phyloP scores from a whole-genome alignment of 2,113 vertebrate species.

The Crocuta crocuta region DNA sequence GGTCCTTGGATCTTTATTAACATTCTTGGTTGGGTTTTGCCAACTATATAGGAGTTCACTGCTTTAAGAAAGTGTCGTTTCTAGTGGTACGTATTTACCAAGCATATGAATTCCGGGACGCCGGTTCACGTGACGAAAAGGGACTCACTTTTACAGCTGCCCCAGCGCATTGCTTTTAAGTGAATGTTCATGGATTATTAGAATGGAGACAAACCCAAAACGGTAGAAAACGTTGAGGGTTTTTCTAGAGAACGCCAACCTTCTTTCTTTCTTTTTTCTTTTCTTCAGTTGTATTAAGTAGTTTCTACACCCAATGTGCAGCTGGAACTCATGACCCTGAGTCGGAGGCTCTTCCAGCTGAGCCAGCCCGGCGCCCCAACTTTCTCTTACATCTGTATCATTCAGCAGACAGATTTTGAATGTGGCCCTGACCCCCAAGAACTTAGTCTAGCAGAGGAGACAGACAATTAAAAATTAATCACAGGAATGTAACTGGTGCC shows the following conservation, averaged over 20 bases:
- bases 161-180: background rate
- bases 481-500: background rate
- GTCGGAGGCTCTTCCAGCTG: too few relatives aligned
- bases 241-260: background rate
- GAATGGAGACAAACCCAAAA: background rate
- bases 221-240: background rate
- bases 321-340: too few relatives aligned
- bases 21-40: constrained; percentile 47
- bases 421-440: background rate
- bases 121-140: background rate
- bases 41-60: background rate
- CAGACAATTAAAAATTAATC: background rate
- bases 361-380: background rate
- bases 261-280: background rate
- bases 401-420: background rate
- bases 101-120: background rate
- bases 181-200: constrained; percentile 26
- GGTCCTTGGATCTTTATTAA: background rate
- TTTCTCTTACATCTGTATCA: background rate
- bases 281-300: too few relatives aligned
- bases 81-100: background rate
- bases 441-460: constrained; percentile 4
- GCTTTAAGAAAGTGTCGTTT: constrained; percentile 39
- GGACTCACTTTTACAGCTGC: constrained; percentile 11
- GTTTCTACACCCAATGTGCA: too few relatives aligned